Evolutionary conservation across 2,113 vertebrate genomes (phyloP).

Genomic region (Lampris megalopsis): DNA sequence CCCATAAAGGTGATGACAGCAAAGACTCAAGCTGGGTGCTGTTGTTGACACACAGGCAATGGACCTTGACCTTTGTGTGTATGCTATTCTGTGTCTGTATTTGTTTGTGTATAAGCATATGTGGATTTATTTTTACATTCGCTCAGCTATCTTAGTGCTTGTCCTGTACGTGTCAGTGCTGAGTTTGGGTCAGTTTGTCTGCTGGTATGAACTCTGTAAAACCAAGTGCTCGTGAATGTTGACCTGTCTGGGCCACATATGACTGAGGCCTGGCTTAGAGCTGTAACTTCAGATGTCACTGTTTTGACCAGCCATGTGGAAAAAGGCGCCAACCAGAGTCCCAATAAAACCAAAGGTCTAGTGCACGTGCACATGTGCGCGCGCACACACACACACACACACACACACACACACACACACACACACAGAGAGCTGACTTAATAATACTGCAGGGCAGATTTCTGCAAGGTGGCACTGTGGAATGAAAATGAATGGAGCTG

Average conservation of each 20-base stretch:
- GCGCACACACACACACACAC: not conserved
- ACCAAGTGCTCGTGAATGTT: conserved; percentile 6
- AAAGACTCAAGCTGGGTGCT: conserved; percentile 29
- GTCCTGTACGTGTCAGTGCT: not conserved
- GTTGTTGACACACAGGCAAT: conserved; percentile 22
- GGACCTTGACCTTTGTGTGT: conserved; percentile 11
- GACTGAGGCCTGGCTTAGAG: conserved; percentile 6
- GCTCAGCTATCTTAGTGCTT: not conserved
- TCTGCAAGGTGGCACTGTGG: conserved; percentile 13
- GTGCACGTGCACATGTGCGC: not conserved
- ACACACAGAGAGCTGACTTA: conserved; percentile 11
- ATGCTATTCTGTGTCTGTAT: not conserved
- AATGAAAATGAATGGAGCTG: conserved; percentile 3
- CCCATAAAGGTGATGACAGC: conserved; percentile 42
- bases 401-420: not conserved
- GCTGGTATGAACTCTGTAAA: not conserved
- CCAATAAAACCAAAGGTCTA: conserved; percentile 44
- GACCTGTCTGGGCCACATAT: conserved; percentile 9
- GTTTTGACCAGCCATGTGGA: conserved; percentile 42
- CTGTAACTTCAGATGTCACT: conserved; percentile 38
- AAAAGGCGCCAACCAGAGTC: conserved; percentile 33
- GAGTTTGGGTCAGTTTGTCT: not conserved
- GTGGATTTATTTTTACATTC: not conserved
- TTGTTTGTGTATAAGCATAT: not conserved
- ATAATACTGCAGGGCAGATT: conserved; percentile 13